A percentile compares a stretch with the other conserved stretches of the same genome.
phyloP scores from a whole-genome alignment of 23 tunicate genomes.

The Trididemnum clinides region DNA sequence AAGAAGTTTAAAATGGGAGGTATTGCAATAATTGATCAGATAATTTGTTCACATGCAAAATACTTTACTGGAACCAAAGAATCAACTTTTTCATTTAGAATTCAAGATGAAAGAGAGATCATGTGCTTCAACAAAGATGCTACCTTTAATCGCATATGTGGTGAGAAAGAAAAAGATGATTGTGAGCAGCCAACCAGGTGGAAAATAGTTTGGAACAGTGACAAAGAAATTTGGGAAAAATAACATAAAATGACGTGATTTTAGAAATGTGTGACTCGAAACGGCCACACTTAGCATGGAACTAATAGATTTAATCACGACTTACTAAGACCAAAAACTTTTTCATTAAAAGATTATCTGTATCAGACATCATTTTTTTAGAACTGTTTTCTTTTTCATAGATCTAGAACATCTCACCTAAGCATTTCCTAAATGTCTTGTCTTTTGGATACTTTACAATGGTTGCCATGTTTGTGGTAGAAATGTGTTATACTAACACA shows the following conservation, averaged over 20 bases:
- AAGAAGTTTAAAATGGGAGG: slow-evolving; percentile 92
- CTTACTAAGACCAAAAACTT: not conserved
- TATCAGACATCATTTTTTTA: too few species aligned
- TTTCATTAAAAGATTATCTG: too few species aligned
- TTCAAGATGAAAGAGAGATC: slow-evolving; percentile 95
- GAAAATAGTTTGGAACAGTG: slow-evolving; percentile 97
- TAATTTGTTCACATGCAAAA: slow-evolving; percentile 89
- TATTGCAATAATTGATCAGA: slow-evolving; percentile 93
- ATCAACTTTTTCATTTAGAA: slow-evolving; percentile 95
- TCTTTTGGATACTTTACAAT: too few species aligned
- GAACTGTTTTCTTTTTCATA: too few species aligned
- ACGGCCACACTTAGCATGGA: not conserved
- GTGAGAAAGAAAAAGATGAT: slow-evolving; percentile 57
- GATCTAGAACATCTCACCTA: too few species aligned
- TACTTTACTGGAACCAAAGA: slow-evolving; percentile 94
- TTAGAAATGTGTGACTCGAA: too few species aligned
- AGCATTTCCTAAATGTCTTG: too few species aligned
- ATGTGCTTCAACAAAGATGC: slow-evolving; percentile 80
- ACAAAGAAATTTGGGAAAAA: slow-evolving; percentile 77
- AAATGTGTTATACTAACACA: too few species aligned
- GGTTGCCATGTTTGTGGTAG: too few species aligned
- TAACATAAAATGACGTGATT: too few species aligned
- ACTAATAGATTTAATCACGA: not conserved
- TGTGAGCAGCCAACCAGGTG: slow-evolving; percentile 94
- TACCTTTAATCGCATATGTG: slow-evolving; percentile 90